A percentile compares a stretch with the other conserved stretches of the same genome.
Evolutionary conservation across 2,797 vertebrate genomes (phyloP).

Genomic region (Tangara arthus): DNA sequence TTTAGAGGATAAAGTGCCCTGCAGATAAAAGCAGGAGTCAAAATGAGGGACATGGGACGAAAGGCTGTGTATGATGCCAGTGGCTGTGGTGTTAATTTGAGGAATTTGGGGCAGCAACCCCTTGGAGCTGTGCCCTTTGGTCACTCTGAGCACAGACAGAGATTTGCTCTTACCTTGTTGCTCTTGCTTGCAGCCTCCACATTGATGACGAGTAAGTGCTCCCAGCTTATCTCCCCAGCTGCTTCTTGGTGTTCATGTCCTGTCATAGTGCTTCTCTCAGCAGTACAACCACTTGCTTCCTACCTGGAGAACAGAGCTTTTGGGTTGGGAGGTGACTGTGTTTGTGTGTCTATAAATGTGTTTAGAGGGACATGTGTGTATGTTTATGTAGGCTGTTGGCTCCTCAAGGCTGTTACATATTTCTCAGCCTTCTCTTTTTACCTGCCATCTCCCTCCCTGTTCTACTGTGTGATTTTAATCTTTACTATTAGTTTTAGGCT

Average conservation of each 20-base stretch:
- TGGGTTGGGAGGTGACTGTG: background rate
- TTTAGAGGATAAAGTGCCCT: background rate
- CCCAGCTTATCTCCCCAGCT: background rate
- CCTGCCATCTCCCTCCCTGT: background rate
- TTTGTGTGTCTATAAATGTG: background rate
- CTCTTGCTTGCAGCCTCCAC: background rate
- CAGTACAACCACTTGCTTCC: background rate
- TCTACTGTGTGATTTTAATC: background rate
- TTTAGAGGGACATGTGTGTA: background rate
- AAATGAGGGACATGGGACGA: background rate
- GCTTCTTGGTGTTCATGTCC: rapidly evolving
- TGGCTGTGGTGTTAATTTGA: background rate
- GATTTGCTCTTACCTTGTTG: background rate
- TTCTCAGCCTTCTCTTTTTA: background rate
- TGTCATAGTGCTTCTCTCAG: background rate
- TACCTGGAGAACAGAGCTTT: background rate
- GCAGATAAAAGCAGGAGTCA: background rate
- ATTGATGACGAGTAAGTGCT: background rate
- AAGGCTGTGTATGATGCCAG: rapidly evolving
- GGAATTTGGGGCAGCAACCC: background rate
- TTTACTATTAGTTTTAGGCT: background rate
- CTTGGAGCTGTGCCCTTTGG: background rate
- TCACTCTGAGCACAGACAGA: background rate
- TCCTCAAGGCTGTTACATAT: rapidly evolving
- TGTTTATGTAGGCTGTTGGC: background rate